Evolutionary conservation across 2,888 invertebrate species (phyloP).

Genomic region (Neocrepidodera transversa): DNA sequence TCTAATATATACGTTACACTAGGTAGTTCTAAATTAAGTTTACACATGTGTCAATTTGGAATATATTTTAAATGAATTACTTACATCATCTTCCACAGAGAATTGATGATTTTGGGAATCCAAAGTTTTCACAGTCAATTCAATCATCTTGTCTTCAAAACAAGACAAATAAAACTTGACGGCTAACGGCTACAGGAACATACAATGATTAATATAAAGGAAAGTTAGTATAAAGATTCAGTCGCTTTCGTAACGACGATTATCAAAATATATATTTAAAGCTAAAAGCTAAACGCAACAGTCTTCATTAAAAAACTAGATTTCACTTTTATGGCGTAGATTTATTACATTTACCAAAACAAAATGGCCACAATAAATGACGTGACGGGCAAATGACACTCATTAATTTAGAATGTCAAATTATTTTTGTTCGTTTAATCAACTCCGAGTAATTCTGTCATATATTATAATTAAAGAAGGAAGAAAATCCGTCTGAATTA

Average conservation of each 20-base stretch:
- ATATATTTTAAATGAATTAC: conserved; percentile 54
- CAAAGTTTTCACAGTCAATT: conserved; percentile 87
- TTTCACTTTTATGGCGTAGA: conserved; percentile 28
- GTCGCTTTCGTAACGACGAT: not conserved
- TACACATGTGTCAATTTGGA: not conserved
- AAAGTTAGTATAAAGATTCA: not conserved
- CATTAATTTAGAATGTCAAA: conserved; percentile 1
- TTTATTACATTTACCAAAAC: conserved; percentile 25
- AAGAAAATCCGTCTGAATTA: no score
- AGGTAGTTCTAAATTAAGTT: not conserved
- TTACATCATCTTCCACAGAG: conserved; percentile 84
- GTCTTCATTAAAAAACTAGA: conserved; percentile 9
- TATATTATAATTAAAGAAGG: no score
- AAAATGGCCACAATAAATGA: conserved; percentile 35
- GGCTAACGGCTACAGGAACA: conserved; percentile 3
- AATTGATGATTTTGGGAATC: conserved; percentile 87
- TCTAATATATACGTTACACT: no score
- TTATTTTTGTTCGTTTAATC: no score
- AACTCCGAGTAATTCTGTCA: no score
- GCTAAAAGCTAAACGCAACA: conserved; percentile 1
- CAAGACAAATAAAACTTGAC: conserved; percentile 15
- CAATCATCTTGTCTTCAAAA: conserved; percentile 67
- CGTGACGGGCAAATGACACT: conserved; percentile 15
- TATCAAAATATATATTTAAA: conserved; percentile 1
- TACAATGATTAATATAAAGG: conserved; percentile 1